A percentile compares a stretch with the other conserved stretches of the same genome.
These are phyloP conservation scores for Oncorhynchus kisutch DNA, from an alignment of 2,113 vertebrate genomes.

Conservation along the genomic window DNA sequence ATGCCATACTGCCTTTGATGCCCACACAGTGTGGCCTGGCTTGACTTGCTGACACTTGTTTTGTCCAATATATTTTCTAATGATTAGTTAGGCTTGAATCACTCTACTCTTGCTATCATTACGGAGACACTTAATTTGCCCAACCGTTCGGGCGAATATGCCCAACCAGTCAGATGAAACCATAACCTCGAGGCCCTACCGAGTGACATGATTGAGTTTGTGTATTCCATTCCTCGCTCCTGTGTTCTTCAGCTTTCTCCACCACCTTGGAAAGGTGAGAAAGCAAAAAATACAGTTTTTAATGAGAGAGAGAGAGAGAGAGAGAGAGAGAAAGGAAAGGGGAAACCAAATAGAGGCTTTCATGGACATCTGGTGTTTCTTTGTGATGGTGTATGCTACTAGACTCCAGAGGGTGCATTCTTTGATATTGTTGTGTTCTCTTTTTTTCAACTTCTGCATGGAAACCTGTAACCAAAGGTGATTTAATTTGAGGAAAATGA, in stretches of 20 bases:
- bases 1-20: too few species aligned
- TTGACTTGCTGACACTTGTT: too few species aligned
- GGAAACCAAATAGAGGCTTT: constrained; percentile 37
- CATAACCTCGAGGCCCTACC: background rate
- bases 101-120: constrained; percentile 31
- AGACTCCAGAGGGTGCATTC: constrained; percentile 26
- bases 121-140: constrained; percentile 30
- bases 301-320: background rate
- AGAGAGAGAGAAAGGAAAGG: constrained; percentile 43
- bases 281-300: constrained; percentile 10
- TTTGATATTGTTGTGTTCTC: constrained; percentile 27
- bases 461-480: constrained; percentile 35
- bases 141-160: background rate
- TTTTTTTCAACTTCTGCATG: constrained; percentile 19
- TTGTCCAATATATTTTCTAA: too few species aligned
- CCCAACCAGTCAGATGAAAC: constrained; percentile 9
- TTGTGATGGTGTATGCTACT: constrained; percentile 11
- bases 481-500: constrained; percentile 8
- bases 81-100: constrained; percentile 26
- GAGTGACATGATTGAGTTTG: constrained; percentile 25
- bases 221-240: constrained; percentile 24
- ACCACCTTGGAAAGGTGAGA: constrained; percentile 19
- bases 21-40: too few species aligned
- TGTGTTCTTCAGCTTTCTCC: constrained; percentile 34
- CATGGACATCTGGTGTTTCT: constrained; percentile 34